Conservation (phyloP, 2,113 vertebrate genomes). For the Limanda limanda region DNA sequence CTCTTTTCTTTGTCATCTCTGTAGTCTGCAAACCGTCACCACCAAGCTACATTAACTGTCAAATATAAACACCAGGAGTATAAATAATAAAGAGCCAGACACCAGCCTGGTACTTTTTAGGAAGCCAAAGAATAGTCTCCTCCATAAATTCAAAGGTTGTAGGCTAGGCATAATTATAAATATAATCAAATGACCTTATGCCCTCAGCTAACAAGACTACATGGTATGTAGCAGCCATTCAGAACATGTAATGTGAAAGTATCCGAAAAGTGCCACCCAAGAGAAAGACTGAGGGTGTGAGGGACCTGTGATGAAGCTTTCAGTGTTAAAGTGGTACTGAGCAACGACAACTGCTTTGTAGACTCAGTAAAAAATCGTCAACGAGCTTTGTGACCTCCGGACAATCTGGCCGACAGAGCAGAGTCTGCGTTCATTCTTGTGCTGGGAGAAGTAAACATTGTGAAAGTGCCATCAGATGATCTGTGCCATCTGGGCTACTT, state of each 20-base stretch:
- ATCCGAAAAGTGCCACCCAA: not conserved
- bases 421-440: not conserved
- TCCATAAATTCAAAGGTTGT: not conserved
- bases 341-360: constrained; percentile 12
- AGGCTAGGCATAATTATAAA: no score
- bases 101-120: not conserved
- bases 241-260: not conserved
- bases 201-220: not conserved
- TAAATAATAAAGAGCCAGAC: not conserved
- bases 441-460: not conserved
- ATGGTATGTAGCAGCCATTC: not conserved
- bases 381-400: constrained; percentile 36
- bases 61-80: constrained; percentile 3
- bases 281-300: not conserved
- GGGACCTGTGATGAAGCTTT: not conserved
- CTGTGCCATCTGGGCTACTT: constrained; percentile 20
- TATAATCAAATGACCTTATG: constrained; percentile 4
- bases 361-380: constrained; percentile 39
- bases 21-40: constrained; percentile 12
- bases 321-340: not conserved
- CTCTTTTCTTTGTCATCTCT: constrained; percentile 20
- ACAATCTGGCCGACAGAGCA: constrained; percentile 11
- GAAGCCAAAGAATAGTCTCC: no score
- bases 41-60: not conserved
- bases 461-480: constrained; percentile 26